Evolutionary conservation across 2,888 invertebrate species (phyloP).

Genomic region (Dynastes maya): DNA sequence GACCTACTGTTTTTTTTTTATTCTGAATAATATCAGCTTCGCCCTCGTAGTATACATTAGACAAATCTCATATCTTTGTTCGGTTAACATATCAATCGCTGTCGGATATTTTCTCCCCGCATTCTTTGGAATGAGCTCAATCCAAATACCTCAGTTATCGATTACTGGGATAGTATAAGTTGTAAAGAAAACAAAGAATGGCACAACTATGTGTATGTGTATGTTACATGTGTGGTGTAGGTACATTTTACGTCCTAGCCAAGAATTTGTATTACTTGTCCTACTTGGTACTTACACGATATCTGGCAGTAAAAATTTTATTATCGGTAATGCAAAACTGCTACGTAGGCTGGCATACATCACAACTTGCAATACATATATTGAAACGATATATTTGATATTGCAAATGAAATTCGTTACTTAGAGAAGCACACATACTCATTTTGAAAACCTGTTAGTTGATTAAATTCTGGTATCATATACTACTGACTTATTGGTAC

Average conservation of each 20-base stretch:
- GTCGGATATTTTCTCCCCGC: constrained; percentile 25
- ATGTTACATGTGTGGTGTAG: not conserved
- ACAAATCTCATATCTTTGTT: not conserved
- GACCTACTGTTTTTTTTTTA: no score
- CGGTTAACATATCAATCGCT: not conserved
- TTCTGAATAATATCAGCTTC: no score
- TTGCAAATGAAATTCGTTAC: no score
- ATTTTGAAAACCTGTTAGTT: no score
- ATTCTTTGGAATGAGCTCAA: constrained; percentile 33
- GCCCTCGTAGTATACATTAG: no score
- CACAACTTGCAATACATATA: no score
- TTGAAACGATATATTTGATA: no score
- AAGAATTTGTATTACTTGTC: not conserved
- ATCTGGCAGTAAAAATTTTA: constrained; percentile 12
- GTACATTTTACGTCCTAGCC: not conserved
- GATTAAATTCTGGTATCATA: no score
- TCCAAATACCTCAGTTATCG: constrained; percentile 44
- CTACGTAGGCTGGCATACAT: not conserved
- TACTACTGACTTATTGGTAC: no score
- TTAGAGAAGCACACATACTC: no score
- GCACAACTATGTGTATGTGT: constrained; percentile 1
- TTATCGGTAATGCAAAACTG: not conserved
- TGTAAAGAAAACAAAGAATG: constrained; percentile 1
- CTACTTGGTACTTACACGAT: not conserved
- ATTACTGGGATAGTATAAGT: constrained; percentile 11